These are phyloP conservation scores for Sceloporus undulatus DNA, from an alignment of 2,113 vertebrate species.

Conservation along the genomic window DNA sequence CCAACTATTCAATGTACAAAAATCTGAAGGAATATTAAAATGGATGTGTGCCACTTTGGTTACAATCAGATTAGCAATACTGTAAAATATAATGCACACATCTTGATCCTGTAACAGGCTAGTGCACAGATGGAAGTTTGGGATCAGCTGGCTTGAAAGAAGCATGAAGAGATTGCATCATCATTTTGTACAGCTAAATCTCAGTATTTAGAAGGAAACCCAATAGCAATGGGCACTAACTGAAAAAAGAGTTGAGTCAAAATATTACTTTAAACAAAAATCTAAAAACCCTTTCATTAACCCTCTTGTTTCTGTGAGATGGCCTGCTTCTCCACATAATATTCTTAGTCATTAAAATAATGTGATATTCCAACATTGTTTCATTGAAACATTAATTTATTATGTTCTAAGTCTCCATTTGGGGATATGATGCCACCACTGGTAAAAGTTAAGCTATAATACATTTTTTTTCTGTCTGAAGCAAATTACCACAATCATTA, in stretches of 20 bases:
- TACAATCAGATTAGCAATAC: background rate
- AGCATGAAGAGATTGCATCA: background rate
- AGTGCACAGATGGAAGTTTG: background rate
- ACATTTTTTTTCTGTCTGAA: no score
- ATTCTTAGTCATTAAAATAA: background rate
- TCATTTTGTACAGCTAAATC: background rate
- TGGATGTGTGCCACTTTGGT: slow-evolving; percentile 51
- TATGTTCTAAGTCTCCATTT: background rate
- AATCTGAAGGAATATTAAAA: background rate
- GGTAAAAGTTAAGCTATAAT: no score
- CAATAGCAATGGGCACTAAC: background rate
- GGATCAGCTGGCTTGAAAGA: background rate
- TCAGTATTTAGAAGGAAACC: background rate
- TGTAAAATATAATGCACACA: rapidly evolving
- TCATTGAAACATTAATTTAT: background rate
- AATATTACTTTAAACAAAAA: background rate
- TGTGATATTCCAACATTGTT: background rate
- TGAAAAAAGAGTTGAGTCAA: background rate
- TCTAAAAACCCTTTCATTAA: background rate
- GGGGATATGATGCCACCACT: no score
- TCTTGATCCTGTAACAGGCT: background rate
- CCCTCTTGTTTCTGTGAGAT: background rate
- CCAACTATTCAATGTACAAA: background rate
- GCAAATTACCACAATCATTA: background rate
- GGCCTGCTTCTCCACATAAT: background rate